Evolutionary conservation across 2,113 vertebrate genomes (phyloP), one percentile per base, ranked within the genome.

Genomic region (Cyanoderma ruficeps): DNA sequence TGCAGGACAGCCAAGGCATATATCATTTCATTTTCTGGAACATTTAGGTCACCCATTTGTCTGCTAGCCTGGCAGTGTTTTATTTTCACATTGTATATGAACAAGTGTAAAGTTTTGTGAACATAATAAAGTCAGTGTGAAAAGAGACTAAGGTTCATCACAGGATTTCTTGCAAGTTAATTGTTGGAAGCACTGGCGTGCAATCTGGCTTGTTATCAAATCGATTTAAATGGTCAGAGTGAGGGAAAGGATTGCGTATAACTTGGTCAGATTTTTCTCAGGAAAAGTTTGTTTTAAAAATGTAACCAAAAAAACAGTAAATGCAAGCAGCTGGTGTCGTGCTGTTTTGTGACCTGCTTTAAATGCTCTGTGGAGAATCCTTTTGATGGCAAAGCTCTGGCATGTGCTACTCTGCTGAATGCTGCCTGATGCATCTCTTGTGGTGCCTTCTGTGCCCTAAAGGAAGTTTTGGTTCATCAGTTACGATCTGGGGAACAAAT

Each of bases 1-100:
- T 95, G 87, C 78, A 74, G 90, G 72, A 90, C 70, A 90, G 91
- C 83, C 85, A 77, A 94, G 46, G 39, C 65, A 93, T 68, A 44
- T 87, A 92, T 87, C 15, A 94, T 95, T 97, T 96, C 49, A 25
- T 86, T 96, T 94, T 81, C 92, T 91, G 89, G 75, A 94, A 81
- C 77, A 83, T 93, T 88, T 33, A 86, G 59, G 70, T 93, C 93
- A 80, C 79, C 75, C 16, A n/a, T 91, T 76, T 87, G 37, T 77
- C 87, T 95, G 72, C 95, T 97, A 97, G 87, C 74, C 87, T 87
- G 76, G 21, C 31, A 83, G 42, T 68, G 41, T 14, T 92, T 94
- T 83, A 63, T 87, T 83, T 88, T 86, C 82, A 63, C 57, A 46
- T 91, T 67, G 37, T 90, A 33, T 25, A 56, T 13, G 50, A 90